Base-by-base conservation (phyloP, 2,797 vertebrate genomes). In the Picus viridis region DNA sequence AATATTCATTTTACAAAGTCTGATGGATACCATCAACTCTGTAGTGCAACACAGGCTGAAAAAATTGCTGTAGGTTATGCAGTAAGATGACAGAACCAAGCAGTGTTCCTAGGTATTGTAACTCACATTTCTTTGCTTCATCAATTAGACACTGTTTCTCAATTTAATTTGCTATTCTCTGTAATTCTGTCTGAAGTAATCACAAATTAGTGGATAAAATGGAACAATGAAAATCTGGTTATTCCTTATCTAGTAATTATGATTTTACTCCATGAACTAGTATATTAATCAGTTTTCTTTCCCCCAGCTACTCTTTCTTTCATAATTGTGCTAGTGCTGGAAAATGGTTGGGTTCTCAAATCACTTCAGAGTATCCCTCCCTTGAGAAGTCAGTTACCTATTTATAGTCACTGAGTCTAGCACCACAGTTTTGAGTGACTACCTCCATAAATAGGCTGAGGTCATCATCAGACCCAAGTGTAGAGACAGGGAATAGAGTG, bases 221-320 rank as follows among this genome's bases (percentile, higher is more conserved):
- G 88, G 67, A 89, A 91, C 91, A 93, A 92, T 81, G 91, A 90
- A 93, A 91, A 84, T 45, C 39, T 94, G 86, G 57, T 76, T 96
- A 74, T 89, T 94, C 81, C 85, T 95, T 93, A 93, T 86, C 91
- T 92, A 81, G 65, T 71, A 94, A 95, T 92, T 89, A 92, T 73
- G 27, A 62, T 80, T 93, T 90, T 81, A 64, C 27, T 92, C 63
- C 51, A 73, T 78, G 80, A 92, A 94, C 78, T 68, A 89, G 63
- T 82, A 68, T 76, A 78, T 93, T 96, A 94, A 94, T 94, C 79
- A 81, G 59, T 80, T 94, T 95, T 41, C 56, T 96, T 92, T 84
- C 73, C 89, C 57, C 69, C 32, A 93, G 83, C 65, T 88, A 87
- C 74, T 71, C 83, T 84, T 88, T 68, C 61, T 80, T 84, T 86